phyloP scores from a whole-genome alignment of 2,888 invertebrate genomes.

The Chymomyza procnemis region DNA sequence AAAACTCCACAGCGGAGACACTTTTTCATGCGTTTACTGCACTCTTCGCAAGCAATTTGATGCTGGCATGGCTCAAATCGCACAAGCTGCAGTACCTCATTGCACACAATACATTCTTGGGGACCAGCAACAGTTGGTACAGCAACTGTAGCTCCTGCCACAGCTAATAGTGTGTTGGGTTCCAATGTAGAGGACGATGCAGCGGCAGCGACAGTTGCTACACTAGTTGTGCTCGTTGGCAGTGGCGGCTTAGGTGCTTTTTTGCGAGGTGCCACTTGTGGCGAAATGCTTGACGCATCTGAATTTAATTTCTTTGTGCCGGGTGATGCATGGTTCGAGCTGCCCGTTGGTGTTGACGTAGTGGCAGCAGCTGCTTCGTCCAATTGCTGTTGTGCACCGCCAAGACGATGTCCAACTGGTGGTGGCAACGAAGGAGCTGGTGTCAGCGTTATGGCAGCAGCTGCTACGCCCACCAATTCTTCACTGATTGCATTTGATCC shows the following conservation, averaged over 20 bases:
- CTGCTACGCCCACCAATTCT: conserved; percentile 25
- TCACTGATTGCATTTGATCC: conserved; percentile 14
- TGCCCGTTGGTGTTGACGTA: conserved; percentile 21
- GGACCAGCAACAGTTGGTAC: conserved; percentile 51
- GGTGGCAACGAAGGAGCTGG: conserved; percentile 33
- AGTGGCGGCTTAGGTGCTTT: conserved; percentile 69
- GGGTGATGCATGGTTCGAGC: conserved; percentile 36
- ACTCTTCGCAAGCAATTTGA: conserved; percentile 86
- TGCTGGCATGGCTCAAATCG: conserved; percentile 87
- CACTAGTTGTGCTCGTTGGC: conserved; percentile 5
- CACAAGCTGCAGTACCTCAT: conserved; percentile 83
- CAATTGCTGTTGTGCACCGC: conserved; percentile 22
- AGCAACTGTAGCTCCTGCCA: conserved; percentile 10
- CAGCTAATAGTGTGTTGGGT: background rate
- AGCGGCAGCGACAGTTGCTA: conserved; percentile 21
- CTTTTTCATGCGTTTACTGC: conserved; percentile 87
- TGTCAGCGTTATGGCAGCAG: conserved; percentile 16
- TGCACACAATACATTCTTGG: conserved; percentile 85
- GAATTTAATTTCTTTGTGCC: conserved; percentile 69
- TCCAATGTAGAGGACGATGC: background rate
- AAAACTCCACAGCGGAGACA: conserved; percentile 84
- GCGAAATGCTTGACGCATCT: conserved; percentile 51
- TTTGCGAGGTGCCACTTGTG: conserved; percentile 67
- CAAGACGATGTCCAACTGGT: conserved; percentile 21
- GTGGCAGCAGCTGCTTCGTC: conserved; percentile 19